Base-by-base conservation (phyloP, 2,888 invertebrate genomes). In the Petrolisthes manimaculis region DNA sequence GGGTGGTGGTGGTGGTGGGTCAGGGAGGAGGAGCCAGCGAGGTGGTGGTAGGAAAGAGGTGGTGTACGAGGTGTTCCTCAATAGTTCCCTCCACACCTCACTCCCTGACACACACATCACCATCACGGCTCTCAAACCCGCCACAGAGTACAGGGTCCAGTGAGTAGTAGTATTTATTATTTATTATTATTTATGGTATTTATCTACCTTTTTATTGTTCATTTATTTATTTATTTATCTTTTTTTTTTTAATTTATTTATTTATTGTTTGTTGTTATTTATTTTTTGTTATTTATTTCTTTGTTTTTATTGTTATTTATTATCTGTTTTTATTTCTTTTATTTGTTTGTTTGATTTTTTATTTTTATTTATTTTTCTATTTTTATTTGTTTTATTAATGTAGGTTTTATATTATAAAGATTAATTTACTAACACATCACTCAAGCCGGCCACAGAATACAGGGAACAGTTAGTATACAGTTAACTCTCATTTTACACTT, bases 131-230 rank as follows among this genome's bases (percentile, higher is more conserved):
- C 94, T 97, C 92, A 95, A 96, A 93, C 97, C 97, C 18, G 97
- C 96, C n/a, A 96, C 96, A 92, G 96, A 97, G 93, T 97, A 97
- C 93, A 95, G 96, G 89, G 96, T 97, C 91, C 96, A 96, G 90
- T 90, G 69, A 89, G 90, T 92, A n/a, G n/a, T n/a, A n/a, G n/a
- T n/a, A n/a, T n/a, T n/a, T n/a, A n/a, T n/a, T n/a, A n/a, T 12
- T 21, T 74, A 21, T 4, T 18, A 24, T 77, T 77, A 51, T 51
- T 77, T 77, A 53, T 24, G 3, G 37, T 12, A n/a, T 77, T 12
- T 8, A 5, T 18, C 18, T 75, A 18, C 9, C 77, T 37, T 18
- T 14, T 51, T 14, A 77, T 18, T 77, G 18, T 37, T 12, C 37
- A 53, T 18, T 77, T 75, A 14, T 75, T n/a, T n/a, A n/a, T n/a